Conservation (phyloP, 2,888 invertebrate genomes). For the Melanchra persicariae region DNA sequence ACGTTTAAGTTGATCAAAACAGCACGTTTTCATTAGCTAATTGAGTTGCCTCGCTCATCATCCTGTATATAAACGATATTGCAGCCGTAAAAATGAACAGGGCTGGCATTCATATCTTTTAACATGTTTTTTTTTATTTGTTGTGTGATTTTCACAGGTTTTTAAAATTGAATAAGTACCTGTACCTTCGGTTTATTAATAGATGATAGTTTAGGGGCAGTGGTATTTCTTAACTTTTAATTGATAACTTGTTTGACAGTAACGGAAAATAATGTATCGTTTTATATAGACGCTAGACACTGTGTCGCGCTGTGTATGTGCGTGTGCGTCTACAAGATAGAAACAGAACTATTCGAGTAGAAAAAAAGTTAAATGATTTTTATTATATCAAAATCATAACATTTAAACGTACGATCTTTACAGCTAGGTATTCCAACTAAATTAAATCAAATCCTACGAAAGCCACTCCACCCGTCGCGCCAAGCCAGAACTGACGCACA, state of each 20-base stretch:
- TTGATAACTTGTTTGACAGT: no score
- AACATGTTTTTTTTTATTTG: constrained; percentile 12
- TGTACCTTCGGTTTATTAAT: no score
- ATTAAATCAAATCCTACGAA: constrained; percentile 14
- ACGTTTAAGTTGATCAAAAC: constrained; percentile 79
- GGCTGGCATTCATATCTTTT: constrained; percentile 64
- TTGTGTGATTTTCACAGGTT: neutral
- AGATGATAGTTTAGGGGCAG: no score
- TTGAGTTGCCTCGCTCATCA: constrained; percentile 82
- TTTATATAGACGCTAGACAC: no score
- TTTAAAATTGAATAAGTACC: no score
- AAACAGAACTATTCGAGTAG: no score
- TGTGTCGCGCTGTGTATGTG: no score
- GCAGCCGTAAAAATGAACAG: constrained; percentile 74
- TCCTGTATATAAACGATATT: constrained; percentile 78
- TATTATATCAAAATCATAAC: no score
- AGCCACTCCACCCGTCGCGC: constrained; percentile 1
- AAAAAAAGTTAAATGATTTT: no score
- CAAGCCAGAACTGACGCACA: constrained; percentile 6
- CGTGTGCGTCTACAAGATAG: no score
- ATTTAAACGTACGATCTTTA: neutral
- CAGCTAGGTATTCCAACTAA: neutral
- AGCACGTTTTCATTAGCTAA: constrained; percentile 88
- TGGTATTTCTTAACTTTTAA: no score
- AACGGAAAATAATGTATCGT: no score